Base-by-base conservation (phyloP, 2,113 vertebrate species). In the Dipodomys spectabilis region DNA sequence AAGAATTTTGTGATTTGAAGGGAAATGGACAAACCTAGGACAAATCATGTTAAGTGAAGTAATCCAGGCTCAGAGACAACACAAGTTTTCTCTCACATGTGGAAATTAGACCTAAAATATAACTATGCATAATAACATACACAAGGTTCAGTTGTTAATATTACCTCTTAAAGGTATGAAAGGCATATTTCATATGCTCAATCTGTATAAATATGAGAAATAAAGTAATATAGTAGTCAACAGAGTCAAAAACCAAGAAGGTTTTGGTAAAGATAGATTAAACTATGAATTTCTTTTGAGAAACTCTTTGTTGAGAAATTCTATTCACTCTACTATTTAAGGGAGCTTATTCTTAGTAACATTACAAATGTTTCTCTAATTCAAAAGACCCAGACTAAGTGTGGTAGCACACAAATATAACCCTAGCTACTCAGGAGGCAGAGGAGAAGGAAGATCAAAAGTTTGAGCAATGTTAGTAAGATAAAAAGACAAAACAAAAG, bases 361-460 rank as follows among this genome's bases (percentile, higher is more conserved):
- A 86, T 20, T 65, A 79, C 82, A 93, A 82, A 90, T 30, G 83
- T 60, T 73, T 88, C 49, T 73, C 57, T 22, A 77, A 39, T 78
- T 65, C 73, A 62, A 35, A 83, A 75, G 20, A 45, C 8, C 73
- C 6, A 81, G 4, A 22, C 6, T 22, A 62, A 22, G 5, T 19
- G 20, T 22, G 60, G 16, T 62, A 15, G 16, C 16, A 60, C 57
- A 60, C 12, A 60, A 62, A 16, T 62, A 22, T 22, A 62, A 62
- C 16, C 4, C 60, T 4, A 62, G 60, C 15, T 62, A 62, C 60
- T 22, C 20, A 5, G 19, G 60, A 62, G 60, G 60, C 20, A 62
- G 60, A 62, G 16, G 8, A 49, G 60, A 2, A 62, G 60, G 60
- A 62, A 15, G 20, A 19, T 62, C 60, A 62, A 19, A 22, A 62